Conservation (phyloP, 2,113 vertebrate species). For the Hypomesus transpacificus region DNA sequence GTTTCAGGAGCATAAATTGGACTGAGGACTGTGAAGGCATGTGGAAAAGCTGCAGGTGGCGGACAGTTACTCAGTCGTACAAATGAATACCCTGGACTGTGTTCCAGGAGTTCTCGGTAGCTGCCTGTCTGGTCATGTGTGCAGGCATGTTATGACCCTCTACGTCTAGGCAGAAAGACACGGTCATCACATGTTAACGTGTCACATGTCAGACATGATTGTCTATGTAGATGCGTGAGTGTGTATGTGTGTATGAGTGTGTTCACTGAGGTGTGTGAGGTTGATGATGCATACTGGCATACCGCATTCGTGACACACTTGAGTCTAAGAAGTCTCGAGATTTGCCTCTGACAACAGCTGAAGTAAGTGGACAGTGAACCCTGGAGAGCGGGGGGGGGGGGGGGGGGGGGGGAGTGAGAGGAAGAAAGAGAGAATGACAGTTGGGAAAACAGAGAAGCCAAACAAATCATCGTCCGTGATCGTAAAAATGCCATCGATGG, state of each 20-base stretch:
- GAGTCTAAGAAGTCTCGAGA: slow-evolving; percentile 25
- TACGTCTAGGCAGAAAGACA: too few relatives aligned
- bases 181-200: slow-evolving; percentile 23
- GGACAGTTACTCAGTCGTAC: slow-evolving; percentile 45
- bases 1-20: slow-evolving; percentile 54
- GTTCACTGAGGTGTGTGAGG: slow-evolving; percentile 25
- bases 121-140: slow-evolving; percentile 5
- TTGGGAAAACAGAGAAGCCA: slow-evolving; percentile 49
- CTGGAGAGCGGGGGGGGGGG: background rate
- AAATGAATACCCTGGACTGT: slow-evolving; percentile 33
- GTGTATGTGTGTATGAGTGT: slow-evolving; percentile 21
- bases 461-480: slow-evolving; percentile 52
- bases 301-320: slow-evolving; percentile 16
- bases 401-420: background rate
- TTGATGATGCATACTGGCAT: slow-evolving; percentile 23
- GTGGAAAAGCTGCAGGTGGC: slow-evolving; percentile 60
- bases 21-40: slow-evolving; percentile 35
- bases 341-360: slow-evolving; percentile 38
- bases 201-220: too few relatives aligned
- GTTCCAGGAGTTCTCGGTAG: slow-evolving; percentile 31
- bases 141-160: background rate
- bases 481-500: slow-evolving; percentile 52
- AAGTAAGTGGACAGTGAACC: slow-evolving; percentile 3
- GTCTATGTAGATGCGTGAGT: slow-evolving; percentile 9
- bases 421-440: background rate